Evolutionary conservation across 2,113 vertebrate genomes (phyloP).

Genomic region (Gasterosteus nipponicus): DNA sequence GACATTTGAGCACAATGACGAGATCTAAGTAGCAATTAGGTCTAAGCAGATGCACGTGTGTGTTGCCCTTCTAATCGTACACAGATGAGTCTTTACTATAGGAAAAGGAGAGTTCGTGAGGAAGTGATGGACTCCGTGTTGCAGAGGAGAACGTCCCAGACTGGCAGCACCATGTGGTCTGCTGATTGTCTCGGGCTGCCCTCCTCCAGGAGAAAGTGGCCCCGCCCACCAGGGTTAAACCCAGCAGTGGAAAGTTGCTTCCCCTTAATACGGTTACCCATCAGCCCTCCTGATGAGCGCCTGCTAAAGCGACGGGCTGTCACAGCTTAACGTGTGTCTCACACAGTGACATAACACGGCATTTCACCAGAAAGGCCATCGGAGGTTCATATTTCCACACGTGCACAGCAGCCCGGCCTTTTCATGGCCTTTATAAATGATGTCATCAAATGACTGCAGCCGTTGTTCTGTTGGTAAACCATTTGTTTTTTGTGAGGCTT

Average conservation of each 20-base stretch:
- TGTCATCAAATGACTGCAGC: constrained; percentile 67
- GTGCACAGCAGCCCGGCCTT: constrained; percentile 27
- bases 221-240: constrained; percentile 26
- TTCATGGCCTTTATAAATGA: constrained; percentile 56
- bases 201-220: constrained; percentile 68
- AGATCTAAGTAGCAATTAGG: constrained; percentile 64
- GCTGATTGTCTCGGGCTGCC: constrained; percentile 54
- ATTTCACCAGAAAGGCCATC: constrained; percentile 23
- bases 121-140: constrained; percentile 76
- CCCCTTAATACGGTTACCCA: constrained; percentile 46
- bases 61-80: constrained; percentile 63
- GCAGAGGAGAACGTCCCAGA: constrained; percentile 46
- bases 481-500: constrained; percentile 47
- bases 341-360: background rate
- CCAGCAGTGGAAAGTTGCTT: constrained; percentile 38
- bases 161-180: constrained; percentile 14
- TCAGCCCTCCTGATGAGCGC: constrained; percentile 30
- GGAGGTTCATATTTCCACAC: constrained; percentile 24
- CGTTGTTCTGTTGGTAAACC: constrained; percentile 59
- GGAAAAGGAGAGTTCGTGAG: constrained; percentile 72
- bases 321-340: background rate
- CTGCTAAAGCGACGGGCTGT: constrained; percentile 13
- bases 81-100: constrained; percentile 77
- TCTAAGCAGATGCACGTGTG: constrained; percentile 59
- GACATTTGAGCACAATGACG: constrained; percentile 43